These are phyloP conservation scores for Uria aalge DNA, from an alignment of 2,113 vertebrate genomes.

Conservation along the genomic window DNA sequence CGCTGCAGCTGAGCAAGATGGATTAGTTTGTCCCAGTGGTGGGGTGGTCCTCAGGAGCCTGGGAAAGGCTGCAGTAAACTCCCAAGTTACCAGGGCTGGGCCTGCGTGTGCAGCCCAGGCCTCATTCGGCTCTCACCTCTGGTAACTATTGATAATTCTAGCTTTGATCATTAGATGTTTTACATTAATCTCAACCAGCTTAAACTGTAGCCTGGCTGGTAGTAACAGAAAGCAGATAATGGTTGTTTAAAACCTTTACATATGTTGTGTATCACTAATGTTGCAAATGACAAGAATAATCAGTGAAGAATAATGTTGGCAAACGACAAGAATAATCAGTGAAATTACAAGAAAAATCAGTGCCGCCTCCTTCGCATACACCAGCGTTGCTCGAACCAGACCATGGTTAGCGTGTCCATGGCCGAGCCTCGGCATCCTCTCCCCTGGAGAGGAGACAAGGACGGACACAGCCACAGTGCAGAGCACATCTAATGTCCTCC, in stretches of 20 bases:
- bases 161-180: neutral
- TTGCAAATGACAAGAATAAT: neutral
- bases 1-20: neutral
- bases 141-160: neutral
- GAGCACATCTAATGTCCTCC: neutral
- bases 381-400: neutral
- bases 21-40: neutral
- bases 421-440: neutral
- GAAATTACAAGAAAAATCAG: too few species aligned
- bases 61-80: neutral
- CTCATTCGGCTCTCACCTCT: neutral
- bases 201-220: neutral
- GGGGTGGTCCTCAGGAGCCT: neutral
- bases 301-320: neutral
- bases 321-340: neutral
- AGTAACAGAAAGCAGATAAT: neutral
- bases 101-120: neutral
- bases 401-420: neutral
- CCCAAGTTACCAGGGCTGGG: neutral
- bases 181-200: neutral
- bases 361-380: neutral
- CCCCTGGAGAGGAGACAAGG: neutral
- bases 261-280: fast-evolving
- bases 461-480: neutral
- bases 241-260: neutral